A percentile compares a stretch with the other conserved stretches of the same genome.
Evolutionary conservation across 2,888 invertebrate species (phyloP).

Genomic region (Lymantria dispar): DNA sequence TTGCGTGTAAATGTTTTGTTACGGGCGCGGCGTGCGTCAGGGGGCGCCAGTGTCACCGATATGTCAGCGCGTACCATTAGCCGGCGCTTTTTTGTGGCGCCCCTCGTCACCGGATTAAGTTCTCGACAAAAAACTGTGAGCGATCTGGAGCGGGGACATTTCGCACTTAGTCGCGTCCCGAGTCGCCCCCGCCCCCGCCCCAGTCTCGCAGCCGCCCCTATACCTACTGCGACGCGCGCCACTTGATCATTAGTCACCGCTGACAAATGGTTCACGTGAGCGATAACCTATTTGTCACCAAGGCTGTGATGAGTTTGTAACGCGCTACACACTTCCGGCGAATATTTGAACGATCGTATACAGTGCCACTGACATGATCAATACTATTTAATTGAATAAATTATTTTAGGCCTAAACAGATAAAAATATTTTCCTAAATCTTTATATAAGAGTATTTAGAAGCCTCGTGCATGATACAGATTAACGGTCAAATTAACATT

Average conservation of each 20-base stretch:
- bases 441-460: no score
- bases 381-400: no score
- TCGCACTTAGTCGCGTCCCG: constrained; percentile 41
- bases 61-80: constrained; percentile 43
- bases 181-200: constrained; percentile 1
- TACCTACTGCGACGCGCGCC: constrained; percentile 14
- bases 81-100: constrained; percentile 31
- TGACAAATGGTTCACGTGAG: constrained; percentile 10
- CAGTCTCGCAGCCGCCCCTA: constrained; percentile 3
- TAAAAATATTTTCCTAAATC: no score
- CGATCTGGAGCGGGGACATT: constrained; percentile 40
- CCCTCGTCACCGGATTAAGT: constrained; percentile 42
- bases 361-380: no score
- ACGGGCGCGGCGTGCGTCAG: constrained; percentile 6
- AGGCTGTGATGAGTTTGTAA: background rate
- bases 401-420: no score
- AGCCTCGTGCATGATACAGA: no score
- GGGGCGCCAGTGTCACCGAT: constrained; percentile 35
- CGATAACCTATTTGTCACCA: background rate
- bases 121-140: constrained; percentile 41
- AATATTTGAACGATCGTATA: no score
- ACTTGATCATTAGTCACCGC: constrained; percentile 28
- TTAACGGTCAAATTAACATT: no score
- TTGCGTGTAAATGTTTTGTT: no score
- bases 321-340: background rate